Base-by-base conservation (phyloP, 2,888 invertebrate species). In the Drosophila aldrichi region DNA sequence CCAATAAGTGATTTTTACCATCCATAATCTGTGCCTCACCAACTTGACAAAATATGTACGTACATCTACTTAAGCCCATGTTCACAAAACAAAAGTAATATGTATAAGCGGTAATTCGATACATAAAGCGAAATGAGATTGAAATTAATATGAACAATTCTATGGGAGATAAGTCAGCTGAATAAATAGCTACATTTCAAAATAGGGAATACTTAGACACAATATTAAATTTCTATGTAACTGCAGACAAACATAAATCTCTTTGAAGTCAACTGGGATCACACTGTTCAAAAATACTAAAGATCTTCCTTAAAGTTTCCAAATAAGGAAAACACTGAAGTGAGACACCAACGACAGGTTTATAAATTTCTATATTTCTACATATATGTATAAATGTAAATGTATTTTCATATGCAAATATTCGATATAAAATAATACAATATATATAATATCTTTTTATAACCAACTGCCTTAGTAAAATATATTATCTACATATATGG, bases 1-100 rank as follows among this genome's bases (percentile, higher is more conserved):
- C 44, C 46, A 55, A 41, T 51, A 64, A 77, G 36, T 56, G 55
- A 63, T 71, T 64, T 46, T 36, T 22, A 52, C 36, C 51, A 29
- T n/a, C 44, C n/a, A 40, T n/a, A 36, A 34, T 44, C 14, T 54
- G 6, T 34, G 18, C 12, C 22, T 20, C 12, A 7, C 7, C 32
- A 20, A 34, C 8, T 32, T 14, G 36, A 48, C 25, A 29, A 20
- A 41, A 6, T 22, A 6, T 22, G 40, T 34, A 20, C 40, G 16
- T 18, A 54, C 43, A 18, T 18, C 41, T 22, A 14, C 34, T 41
- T 46, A 6, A 14, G 36, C 20, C 14, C n/a, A 2, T 58, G 9
- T 36, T 51, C 34, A 18, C 12, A 55, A 61, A 61, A 25, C 14
- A 51, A 16, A 12, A 20, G 4, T 16, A 44, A 52, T 38, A n/a